Evolutionary conservation across 1,140 invertebrate species (phyloP).

Genomic region (Mercenaria mercenaria): DNA sequence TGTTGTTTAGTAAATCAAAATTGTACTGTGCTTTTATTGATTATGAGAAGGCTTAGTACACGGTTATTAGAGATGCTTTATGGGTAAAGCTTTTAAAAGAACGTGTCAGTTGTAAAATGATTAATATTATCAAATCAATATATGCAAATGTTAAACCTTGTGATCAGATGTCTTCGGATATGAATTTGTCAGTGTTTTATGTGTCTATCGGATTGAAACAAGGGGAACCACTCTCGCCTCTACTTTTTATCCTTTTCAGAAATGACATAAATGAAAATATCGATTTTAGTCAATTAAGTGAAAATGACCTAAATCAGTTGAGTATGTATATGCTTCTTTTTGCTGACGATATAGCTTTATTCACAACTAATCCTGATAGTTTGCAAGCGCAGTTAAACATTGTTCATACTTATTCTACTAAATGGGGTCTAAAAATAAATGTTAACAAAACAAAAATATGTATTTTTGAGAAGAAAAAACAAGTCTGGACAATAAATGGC

Average conservation of each 20-base stretch:
- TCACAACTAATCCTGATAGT: background rate
- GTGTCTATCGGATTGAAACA: constrained; percentile 39
- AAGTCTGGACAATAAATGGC: constrained; percentile 21
- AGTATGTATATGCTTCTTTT: background rate
- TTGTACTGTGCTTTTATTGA: constrained; percentile 58
- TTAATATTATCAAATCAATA: constrained; percentile 56
- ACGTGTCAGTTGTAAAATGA: constrained; percentile 60
- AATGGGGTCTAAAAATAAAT: constrained; percentile 47
- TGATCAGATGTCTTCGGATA: constrained; percentile 43
- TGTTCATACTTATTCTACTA: constrained; percentile 2
- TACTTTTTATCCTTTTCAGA: constrained; percentile 64
- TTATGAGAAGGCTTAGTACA: constrained; percentile 55
- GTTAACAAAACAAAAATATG: constrained; percentile 12
- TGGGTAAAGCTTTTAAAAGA: constrained; percentile 49
- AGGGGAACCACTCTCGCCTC: constrained; percentile 57
- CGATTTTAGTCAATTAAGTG: background rate
- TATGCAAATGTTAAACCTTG: constrained; percentile 58
- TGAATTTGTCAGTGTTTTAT: constrained; percentile 25
- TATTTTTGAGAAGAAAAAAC: background rate
- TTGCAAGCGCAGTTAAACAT: constrained; percentile 8
- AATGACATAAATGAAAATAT: constrained; percentile 55
- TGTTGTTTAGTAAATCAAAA: constrained; percentile 12
- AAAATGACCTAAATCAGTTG: background rate
- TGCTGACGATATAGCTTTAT: constrained; percentile 28
- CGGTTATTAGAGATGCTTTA: constrained; percentile 13